Percentiles rank a stretch among this genome's conserved stretches.
These are phyloP conservation scores for Thaleichthys pacificus DNA, from an alignment of 2,797 vertebrate genomes.

Conservation along the genomic window DNA sequence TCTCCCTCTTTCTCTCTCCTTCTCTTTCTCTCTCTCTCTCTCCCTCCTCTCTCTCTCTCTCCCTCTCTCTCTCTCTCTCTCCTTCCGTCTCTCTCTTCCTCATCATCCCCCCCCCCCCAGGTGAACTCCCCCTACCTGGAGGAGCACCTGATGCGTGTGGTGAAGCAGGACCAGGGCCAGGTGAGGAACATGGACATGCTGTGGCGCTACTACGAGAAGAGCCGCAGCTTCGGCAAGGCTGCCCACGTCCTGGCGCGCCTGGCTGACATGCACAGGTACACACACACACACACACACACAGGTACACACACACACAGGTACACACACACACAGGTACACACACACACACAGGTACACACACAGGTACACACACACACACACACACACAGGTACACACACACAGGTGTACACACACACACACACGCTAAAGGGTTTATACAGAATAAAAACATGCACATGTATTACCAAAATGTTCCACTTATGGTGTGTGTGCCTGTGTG, in stretches of 20 bases:
- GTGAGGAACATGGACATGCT: conserved; percentile 96
- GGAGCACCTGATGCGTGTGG: conserved; percentile 92
- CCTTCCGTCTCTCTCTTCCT: neutral
- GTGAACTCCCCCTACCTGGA: conserved; percentile 94
- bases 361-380: too few species aligned
- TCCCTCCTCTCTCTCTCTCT: neutral
- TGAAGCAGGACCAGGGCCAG: conserved; percentile 94
- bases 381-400: too few species aligned
- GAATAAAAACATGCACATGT: too few species aligned
- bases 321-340: too few species aligned
- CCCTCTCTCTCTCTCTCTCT: neutral
- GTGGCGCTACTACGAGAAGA: conserved; percentile 98
- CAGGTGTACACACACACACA: too few species aligned
- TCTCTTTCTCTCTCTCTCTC: neutral
- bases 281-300: too few species aligned
- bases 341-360: too few species aligned
- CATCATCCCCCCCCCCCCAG: conserved; percentile 58
- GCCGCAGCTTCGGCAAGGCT: conserved; percentile 90
- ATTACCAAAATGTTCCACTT: too few species aligned
- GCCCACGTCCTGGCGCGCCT: conserved; percentile 90
- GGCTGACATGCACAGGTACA: conserved; percentile 94
- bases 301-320: conserved; percentile 79
- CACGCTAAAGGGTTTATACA: too few species aligned
- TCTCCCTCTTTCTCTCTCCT: neutral
- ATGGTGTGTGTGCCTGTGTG: neutral